Conservation (phyloP, 2,888 invertebrate species). For the Metellina segmentata region DNA sequence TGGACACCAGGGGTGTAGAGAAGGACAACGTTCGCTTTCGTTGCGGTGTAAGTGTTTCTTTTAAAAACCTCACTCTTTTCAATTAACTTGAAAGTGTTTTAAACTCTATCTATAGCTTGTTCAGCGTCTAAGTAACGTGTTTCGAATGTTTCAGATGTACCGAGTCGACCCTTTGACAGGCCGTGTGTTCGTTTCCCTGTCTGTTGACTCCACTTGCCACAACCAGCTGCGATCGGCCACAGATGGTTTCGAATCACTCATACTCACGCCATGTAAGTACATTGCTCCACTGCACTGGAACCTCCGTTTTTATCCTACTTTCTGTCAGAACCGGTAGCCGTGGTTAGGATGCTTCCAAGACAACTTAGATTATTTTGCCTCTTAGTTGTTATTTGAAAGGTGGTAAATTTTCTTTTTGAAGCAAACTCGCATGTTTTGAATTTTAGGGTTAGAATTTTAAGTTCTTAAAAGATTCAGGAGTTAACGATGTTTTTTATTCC, state of each 20-base stretch:
- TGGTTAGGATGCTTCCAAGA: too few species aligned
- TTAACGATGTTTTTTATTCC: too few species aligned
- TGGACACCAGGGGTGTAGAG: conserved; percentile 76
- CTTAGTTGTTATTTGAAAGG: too few species aligned
- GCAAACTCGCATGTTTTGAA: too few species aligned
- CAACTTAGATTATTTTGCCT: too few species aligned
- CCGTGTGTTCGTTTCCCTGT: conserved; percentile 84
- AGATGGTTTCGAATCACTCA: conserved; percentile 84
- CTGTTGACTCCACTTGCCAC: conserved; percentile 85
- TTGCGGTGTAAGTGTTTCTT: conserved; percentile 78
- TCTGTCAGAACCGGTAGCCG: too few species aligned
- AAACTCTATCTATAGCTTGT: not conserved
- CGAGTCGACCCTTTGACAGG: conserved; percentile 83
- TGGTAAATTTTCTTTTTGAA: too few species aligned
- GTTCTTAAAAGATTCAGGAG: too few species aligned
- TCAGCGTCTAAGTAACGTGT: not conserved
- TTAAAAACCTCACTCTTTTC: not conserved
- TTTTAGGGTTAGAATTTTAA: too few species aligned
- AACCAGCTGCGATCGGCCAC: conserved; percentile 83
- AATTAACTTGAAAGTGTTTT: not conserved
- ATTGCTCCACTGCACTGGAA: not conserved
- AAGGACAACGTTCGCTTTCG: conserved; percentile 78
- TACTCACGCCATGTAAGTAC: conserved; percentile 82
- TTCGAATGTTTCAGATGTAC: conserved; percentile 81
- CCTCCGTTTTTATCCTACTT: too few species aligned